Percentiles rank a stretch among this genome's conserved stretches.
Evolutionary conservation across 2,797 vertebrate species (phyloP).

Genomic region (Rousettus madagascariensis): DNA sequence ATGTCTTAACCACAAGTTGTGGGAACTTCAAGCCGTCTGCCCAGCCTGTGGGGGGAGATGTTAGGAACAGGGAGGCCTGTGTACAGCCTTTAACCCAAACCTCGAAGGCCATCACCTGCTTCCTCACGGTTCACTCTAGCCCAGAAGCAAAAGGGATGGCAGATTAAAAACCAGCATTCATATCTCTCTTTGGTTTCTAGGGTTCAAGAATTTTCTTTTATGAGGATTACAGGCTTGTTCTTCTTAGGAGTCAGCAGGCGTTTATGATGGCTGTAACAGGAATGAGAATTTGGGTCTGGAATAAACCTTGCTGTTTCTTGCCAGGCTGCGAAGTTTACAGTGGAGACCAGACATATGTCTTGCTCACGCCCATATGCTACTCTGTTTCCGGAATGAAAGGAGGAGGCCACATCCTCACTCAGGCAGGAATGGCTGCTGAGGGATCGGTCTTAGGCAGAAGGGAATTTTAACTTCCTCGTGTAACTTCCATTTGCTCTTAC

Average conservation of each 20-base stretch:
- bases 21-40: neutral
- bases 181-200: constrained; percentile 78
- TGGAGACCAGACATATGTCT: constrained; percentile 80
- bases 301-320: constrained; percentile 76
- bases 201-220: constrained; percentile 82
- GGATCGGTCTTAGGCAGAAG: constrained; percentile 6
- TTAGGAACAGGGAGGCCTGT: neutral
- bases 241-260: constrained; percentile 81
- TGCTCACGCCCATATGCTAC: constrained; percentile 72
- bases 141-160: constrained; percentile 40
- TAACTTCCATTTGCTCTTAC: constrained; percentile 37
- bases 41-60: neutral
- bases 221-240: constrained; percentile 81
- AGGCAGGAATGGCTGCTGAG: constrained; percentile 62
- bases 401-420: constrained; percentile 48
- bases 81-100: neutral
- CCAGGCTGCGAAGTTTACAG: constrained; percentile 78
- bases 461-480: neutral
- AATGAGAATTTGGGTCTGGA: constrained; percentile 82
- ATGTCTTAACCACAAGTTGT: neutral
- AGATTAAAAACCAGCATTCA: constrained; percentile 77
- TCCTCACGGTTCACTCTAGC: neutral
- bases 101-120: neutral
- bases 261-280: constrained; percentile 82
- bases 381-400: constrained; percentile 72